phyloP scores from a whole-genome alignment of 2,888 invertebrate species.

The Byasa hedistus region DNA sequence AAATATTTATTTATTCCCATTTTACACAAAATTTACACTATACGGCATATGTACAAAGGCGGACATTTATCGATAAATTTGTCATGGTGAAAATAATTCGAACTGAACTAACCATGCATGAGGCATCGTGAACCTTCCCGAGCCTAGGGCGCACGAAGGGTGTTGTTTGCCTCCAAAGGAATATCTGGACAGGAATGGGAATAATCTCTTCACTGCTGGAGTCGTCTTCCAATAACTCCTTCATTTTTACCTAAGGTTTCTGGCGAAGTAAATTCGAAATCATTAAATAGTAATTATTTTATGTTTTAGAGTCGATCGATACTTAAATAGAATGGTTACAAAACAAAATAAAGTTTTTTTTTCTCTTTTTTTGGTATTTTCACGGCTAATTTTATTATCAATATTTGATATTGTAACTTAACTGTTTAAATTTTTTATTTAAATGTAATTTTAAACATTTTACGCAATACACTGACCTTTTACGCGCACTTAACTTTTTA shows the following conservation, averaged over 20 bases:
- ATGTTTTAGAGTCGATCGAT: background rate
- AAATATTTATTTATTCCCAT: background rate
- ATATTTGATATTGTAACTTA: background rate
- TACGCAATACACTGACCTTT: constrained; percentile 15
- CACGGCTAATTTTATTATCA: background rate
- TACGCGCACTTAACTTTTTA: constrained; percentile 3
- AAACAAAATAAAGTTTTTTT: too few relatives aligned
- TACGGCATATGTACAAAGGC: constrained; percentile 29
- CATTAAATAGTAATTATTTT: background rate
- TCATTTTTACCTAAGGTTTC: constrained; percentile 42
- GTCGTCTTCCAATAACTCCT: constrained; percentile 77
- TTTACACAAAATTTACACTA: constrained; percentile 3
- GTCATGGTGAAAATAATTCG: background rate
- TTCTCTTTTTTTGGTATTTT: too few relatives aligned
- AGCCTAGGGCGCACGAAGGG: constrained; percentile 97
- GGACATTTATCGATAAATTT: constrained; percentile 10
- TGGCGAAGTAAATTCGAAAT: background rate
- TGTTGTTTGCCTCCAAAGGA: constrained; percentile 98
- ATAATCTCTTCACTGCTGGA: constrained; percentile 87
- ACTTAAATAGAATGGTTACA: background rate
- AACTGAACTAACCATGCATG: constrained; percentile 94
- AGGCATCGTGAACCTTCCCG: constrained; percentile 97
- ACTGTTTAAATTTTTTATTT: background rate
- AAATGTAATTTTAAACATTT: constrained; percentile 1
- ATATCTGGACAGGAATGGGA: constrained; percentile 97